Base-by-base conservation (phyloP, 2,797 vertebrate genomes). In the Dicrostonyx torquatus region DNA sequence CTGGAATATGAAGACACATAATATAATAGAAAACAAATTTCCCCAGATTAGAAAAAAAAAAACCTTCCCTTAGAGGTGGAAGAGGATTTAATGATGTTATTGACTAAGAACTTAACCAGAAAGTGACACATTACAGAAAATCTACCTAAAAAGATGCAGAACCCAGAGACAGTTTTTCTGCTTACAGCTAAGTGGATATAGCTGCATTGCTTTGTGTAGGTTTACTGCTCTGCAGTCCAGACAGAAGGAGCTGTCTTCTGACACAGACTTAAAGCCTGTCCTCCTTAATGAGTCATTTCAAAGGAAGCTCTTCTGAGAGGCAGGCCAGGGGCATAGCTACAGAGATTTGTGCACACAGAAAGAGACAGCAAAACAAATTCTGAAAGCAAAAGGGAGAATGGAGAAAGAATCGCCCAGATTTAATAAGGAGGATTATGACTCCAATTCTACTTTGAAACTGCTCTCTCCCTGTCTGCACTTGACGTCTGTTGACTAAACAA, bases 21-120 rank as follows among this genome's bases (percentile, higher is more conserved):
- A 68, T 68, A 80, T 53, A 78, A 70, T 93, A 45, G 43, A 53
- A 82, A 91, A 62, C 31, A 40, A 93, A 83, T 70, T 77, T 34
- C 31, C 15, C 6, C n/a, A 83, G 40, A 5, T 24, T n/a, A 77
- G 62, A 48, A 76, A 93, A 82, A 13, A 13, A 31, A 60, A 72
- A 11, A 72, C 10, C 26, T 43, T 75, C 82, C 29, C 43, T 90
- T 48, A 37, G 20, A 83, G 76, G 13, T 29, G 62, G 31, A 83
- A 88, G 62, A 89, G 45, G 84, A 78, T 73, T 66, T 78, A 84
- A 78, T 11, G 3, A 78, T 58, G 45, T 64, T 48, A 89, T 20
- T 64, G 53, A 88, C 45, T 91, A 79, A 85, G 45, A 50, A 58
- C 66, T 62, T 87, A 60, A 76, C 50, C 31, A 62, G 40, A 87